Conservation (phyloP, 2,797 vertebrate genomes). For the Falco concolor region DNA sequence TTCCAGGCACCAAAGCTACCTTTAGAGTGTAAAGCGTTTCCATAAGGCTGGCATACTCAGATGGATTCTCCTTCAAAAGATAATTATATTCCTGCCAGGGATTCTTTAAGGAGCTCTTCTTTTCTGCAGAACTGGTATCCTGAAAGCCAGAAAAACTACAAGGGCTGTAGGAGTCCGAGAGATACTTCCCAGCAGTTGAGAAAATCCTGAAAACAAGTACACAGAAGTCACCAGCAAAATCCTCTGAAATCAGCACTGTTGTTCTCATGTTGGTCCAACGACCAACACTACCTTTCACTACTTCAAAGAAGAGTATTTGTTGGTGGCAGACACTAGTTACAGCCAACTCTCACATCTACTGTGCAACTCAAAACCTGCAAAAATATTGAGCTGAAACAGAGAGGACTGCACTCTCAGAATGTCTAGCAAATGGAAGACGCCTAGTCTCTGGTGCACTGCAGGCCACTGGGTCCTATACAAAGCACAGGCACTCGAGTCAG, state of each 20-base stretch:
- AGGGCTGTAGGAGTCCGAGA: constrained; percentile 92
- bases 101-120: constrained; percentile 82
- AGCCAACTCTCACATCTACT: not conserved
- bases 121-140: constrained; percentile 80
- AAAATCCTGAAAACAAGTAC: constrained; percentile 81
- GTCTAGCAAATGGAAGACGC: not conserved
- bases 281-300: not conserved
- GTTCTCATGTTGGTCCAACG: not conserved
- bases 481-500: not conserved
- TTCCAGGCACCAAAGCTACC: constrained; percentile 72
- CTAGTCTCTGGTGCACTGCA: not conserved
- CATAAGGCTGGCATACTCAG: constrained; percentile 87
- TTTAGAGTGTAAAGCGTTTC: constrained; percentile 94
- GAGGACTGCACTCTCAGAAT: not conserved
- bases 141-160: constrained; percentile 89
- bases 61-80: constrained; percentile 85
- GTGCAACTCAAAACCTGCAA: not conserved
- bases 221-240: not conserved
- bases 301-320: not conserved
- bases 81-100: constrained; percentile 98
- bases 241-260: not conserved
- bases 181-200: constrained; percentile 87
- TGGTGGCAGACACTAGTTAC: not conserved
- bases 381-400: not conserved
- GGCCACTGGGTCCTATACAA: not conserved